phyloP scores from a whole-genome alignment of 2,888 invertebrate species.

The Ennomos erosarius region DNA sequence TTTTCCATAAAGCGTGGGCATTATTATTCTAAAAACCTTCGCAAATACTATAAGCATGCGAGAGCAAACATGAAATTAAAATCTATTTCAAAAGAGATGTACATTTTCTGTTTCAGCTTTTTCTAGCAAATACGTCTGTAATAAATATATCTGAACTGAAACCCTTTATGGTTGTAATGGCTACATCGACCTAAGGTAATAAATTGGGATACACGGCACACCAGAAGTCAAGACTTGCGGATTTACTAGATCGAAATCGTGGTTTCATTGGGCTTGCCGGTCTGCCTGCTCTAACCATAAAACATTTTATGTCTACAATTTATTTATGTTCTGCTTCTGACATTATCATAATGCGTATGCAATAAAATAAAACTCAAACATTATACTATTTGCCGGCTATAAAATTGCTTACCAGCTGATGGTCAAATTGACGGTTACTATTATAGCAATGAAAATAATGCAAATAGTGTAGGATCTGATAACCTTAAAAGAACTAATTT shows the following conservation, averaged over 20 bases:
- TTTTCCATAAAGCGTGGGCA: conserved; percentile 11
- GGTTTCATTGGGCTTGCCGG: conserved; percentile 38
- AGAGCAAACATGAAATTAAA: conserved; percentile 29
- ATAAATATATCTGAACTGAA: conserved; percentile 44
- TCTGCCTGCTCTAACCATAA: conserved; percentile 48
- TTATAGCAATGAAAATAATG: neutral
- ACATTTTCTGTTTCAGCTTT: conserved; percentile 37
- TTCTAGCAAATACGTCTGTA: conserved; percentile 45
- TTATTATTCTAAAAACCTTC: conserved; percentile 25
- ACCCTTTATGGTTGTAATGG: conserved; percentile 48
- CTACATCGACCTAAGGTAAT: conserved; percentile 49
- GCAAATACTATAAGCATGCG: conserved; percentile 24
- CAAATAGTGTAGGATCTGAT: conserved; percentile 3
- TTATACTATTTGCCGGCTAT: conserved; percentile 50
- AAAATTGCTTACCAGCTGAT: conserved; percentile 51
- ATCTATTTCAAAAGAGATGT: conserved; percentile 36
- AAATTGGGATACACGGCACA: conserved; percentile 47
- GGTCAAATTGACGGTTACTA: conserved; percentile 1
- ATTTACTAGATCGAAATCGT: conserved; percentile 46
- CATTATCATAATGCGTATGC: conserved; percentile 66
- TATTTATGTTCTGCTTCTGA: conserved; percentile 58
- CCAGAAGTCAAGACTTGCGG: conserved; percentile 47
- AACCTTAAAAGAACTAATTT: conserved; percentile 30
- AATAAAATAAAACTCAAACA: conserved; percentile 62
- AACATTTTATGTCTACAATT: conserved; percentile 62